Percentiles rank a stretch among this genome's conserved stretches.
These are phyloP conservation scores for Notothenia rossii DNA, from an alignment of 2,113 vertebrate genomes.

Conservation along the genomic window DNA sequence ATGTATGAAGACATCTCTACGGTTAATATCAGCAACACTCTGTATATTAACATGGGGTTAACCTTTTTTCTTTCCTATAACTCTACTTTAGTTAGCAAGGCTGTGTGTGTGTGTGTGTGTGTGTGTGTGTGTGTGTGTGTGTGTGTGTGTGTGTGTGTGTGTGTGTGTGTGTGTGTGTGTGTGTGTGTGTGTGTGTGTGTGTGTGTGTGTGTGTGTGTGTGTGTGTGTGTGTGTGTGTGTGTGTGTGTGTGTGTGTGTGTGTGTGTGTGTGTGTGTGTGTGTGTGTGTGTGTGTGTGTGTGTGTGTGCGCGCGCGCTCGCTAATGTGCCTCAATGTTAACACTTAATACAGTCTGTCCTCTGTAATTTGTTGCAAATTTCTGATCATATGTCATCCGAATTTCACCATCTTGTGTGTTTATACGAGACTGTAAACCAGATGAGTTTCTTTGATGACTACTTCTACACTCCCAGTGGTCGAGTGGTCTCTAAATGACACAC, in stretches of 20 bases:
- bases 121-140: constrained; percentile 18
- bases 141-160: constrained; percentile 5
- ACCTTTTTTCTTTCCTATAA: neutral
- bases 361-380: constrained; percentile 38
- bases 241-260: too few relatives aligned
- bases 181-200: constrained; percentile 11
- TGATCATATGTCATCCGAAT: constrained; percentile 61
- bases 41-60: too few relatives aligned
- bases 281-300: constrained; percentile 20
- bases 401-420: constrained; percentile 49
- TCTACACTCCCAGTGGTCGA: constrained; percentile 69
- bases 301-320: constrained; percentile 5
- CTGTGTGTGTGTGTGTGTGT: constrained; percentile 14
- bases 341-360: constrained; percentile 49
- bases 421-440: constrained; percentile 63
- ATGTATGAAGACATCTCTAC: too few relatives aligned
- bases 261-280: too few relatives aligned
- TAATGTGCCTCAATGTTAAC: constrained; percentile 26
- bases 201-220: constrained; percentile 19
- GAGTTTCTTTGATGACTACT: constrained; percentile 74
- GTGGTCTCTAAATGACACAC: constrained; percentile 60
- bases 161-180: constrained; percentile 20
- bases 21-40: too few relatives aligned
- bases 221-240: too few relatives aligned
- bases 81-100: neutral